Evolutionary conservation across 2,113 vertebrate genomes (phyloP).

Genomic region (Toxotes chatareus): DNA sequence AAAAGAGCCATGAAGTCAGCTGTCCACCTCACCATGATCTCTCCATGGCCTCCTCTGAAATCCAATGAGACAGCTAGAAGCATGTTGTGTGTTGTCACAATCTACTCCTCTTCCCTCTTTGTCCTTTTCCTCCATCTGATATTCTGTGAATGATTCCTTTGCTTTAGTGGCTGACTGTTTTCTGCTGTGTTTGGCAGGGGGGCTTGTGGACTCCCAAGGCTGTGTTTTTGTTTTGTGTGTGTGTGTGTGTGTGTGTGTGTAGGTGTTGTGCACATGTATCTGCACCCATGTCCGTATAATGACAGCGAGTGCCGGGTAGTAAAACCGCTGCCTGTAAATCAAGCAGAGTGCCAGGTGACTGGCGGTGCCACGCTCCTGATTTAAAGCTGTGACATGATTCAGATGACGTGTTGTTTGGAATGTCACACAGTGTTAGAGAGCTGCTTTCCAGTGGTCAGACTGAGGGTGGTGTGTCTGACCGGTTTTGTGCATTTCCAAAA

Average conservation of each 20-base stretch:
- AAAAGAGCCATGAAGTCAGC: background rate
- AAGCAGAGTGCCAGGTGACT: slow-evolving; percentile 63
- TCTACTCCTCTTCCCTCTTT: slow-evolving; percentile 2
- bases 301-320: slow-evolving; percentile 49
- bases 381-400: slow-evolving; percentile 41
- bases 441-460: background rate
- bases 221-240: slow-evolving; percentile 4
- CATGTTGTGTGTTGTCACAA: background rate
- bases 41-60: background rate
- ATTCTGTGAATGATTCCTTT: slow-evolving; percentile 37
- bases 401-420: slow-evolving; percentile 23
- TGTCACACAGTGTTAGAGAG: background rate
- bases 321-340: slow-evolving; percentile 63
- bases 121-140: slow-evolving; percentile 25
- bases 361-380: slow-evolving; percentile 46
- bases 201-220: slow-evolving; percentile 5
- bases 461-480: background rate
- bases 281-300: slow-evolving; percentile 17
- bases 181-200: slow-evolving; percentile 42
- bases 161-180: slow-evolving; percentile 17
- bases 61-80: slow-evolving; percentile 6
- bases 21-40: background rate
- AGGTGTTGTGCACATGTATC: slow-evolving; percentile 10
- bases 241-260: slow-evolving; percentile 12
- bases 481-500: slow-evolving; percentile 16